phyloP scores from a whole-genome alignment of 2,797 vertebrate species.

The Acipenser oxyrinchus region DNA sequence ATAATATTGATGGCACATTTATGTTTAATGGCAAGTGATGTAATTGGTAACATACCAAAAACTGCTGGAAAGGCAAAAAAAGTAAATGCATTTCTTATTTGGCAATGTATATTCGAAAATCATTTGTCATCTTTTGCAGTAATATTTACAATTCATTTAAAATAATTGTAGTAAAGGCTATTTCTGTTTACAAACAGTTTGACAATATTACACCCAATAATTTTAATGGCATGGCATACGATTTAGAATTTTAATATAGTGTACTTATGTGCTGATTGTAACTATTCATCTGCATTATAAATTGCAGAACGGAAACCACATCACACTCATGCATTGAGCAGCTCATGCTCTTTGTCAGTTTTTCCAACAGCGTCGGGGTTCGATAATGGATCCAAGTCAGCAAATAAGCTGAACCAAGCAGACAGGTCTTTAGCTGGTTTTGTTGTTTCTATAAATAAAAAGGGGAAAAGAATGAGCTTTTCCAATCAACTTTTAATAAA shows the following conservation, averaged over 20 bases:
- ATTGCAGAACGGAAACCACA: neutral
- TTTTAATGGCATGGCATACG: neutral
- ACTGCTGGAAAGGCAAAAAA: too few species aligned
- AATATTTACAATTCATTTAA: neutral
- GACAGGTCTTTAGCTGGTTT: conserved; percentile 65
- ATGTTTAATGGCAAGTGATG: neutral
- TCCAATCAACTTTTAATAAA: too few species aligned
- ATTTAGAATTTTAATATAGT: neutral
- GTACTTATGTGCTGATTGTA: neutral
- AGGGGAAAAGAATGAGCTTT: neutral
- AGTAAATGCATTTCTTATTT: too few species aligned
- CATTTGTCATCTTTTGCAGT: too few species aligned
- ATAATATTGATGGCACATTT: too few species aligned
- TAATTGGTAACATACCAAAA: neutral
- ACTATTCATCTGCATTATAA: conserved; percentile 13
- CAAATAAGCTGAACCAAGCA: conserved; percentile 81
- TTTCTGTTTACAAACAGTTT: too few species aligned
- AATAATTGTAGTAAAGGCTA: neutral
- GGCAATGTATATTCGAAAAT: too few species aligned
- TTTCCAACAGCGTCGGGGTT: conserved; percentile 82
- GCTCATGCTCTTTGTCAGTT: conserved; percentile 77
- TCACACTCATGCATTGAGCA: conserved; percentile 76
- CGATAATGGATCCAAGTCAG: conserved; percentile 77
- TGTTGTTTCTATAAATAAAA: conserved; percentile 46
- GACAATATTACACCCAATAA: neutral